Base-by-base conservation (phyloP, 2,113 vertebrate species). In the Eulemur rufifrons region DNA sequence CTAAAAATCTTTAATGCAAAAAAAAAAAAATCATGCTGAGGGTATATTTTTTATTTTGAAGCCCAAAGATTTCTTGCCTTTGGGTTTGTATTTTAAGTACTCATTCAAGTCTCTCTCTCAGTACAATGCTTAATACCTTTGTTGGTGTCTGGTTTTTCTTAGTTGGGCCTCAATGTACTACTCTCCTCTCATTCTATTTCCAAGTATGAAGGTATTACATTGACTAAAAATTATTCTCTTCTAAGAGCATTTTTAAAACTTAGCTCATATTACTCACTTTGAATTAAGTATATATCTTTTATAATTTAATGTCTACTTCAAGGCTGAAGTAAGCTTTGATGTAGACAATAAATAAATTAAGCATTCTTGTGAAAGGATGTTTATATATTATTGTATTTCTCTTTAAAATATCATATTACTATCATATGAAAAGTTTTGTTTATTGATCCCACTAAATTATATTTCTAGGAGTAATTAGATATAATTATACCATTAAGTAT, bases 1-100 rank as follows among this genome's bases (percentile, higher is more conserved):
- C 34, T 81, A 93, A 88, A 94, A 94, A 78, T 93, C 3, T 81
- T 91, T 76, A 83, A 69, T 89, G 52, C 1, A 39, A 64, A 50
- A 45, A 63, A 89, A 89, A 80, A 69, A 81, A 64, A 94, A 42
- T 34, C 4, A 47, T 93, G 2, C 13, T 61, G 23, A 82, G 69
- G 27, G 81, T 86, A n/a, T 23, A 21, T 52, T 93, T 89, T 83
- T 95, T 59, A 73, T 89, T 96, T 94, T 94, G 71, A 74, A 87
- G 25, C 17, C 63, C 42, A 73, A 78, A 25, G 42, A 68, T 50
- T 88, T 90, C 27, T 59, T 76, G 29, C 4, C 95, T 97, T 94
- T 68, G 88, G 6, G 59, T 5, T 95, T 81, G 81, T 89, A 37
- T 18, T 85, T 98, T 25, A 21, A 52, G 2, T 23, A 20, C 9